phyloP scores from a whole-genome alignment of 2,113 vertebrate genomes.

The Anser brachyrhynchus region DNA sequence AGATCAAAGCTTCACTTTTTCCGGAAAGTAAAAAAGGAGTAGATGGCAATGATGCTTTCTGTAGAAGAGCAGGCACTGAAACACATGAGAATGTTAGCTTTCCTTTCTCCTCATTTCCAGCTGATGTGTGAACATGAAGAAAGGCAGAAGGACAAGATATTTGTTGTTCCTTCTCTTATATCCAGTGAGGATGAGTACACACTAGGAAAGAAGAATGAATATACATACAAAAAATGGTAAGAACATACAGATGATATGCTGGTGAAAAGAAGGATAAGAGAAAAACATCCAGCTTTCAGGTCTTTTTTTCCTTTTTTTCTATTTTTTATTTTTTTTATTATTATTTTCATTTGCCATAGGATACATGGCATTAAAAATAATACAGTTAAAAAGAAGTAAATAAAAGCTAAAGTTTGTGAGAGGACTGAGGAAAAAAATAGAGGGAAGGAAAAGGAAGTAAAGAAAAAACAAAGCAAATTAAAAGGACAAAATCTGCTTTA shows the following conservation, averaged over 20 bases:
- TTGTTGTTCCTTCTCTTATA: neutral
- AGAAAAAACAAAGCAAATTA: neutral
- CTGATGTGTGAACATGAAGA: neutral
- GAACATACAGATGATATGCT: neutral
- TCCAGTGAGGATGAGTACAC: neutral
- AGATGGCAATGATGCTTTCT: fast-evolving
- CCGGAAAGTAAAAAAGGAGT: neutral
- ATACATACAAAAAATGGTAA: neutral
- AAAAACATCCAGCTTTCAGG: neutral
- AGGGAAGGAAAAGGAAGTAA: neutral
- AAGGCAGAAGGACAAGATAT: neutral
- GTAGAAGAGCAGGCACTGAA: neutral
- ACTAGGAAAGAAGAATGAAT: neutral
- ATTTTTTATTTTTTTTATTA: neutral
- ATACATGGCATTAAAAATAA: neutral
- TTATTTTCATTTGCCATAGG: neutral
- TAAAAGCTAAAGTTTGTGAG: neutral
- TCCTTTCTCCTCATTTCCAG: neutral
- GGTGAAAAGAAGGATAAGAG: neutral
- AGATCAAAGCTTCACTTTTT: neutral
- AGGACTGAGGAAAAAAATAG: neutral
- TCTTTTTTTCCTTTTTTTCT: neutral
- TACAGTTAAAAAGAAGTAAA: neutral
- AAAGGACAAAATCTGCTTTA: neutral
- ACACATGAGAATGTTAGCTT: neutral